Evolutionary conservation across 2,888 invertebrate species (phyloP), one percentile per base, ranked within the genome.

Genomic region (Euplexia lucipara): DNA sequence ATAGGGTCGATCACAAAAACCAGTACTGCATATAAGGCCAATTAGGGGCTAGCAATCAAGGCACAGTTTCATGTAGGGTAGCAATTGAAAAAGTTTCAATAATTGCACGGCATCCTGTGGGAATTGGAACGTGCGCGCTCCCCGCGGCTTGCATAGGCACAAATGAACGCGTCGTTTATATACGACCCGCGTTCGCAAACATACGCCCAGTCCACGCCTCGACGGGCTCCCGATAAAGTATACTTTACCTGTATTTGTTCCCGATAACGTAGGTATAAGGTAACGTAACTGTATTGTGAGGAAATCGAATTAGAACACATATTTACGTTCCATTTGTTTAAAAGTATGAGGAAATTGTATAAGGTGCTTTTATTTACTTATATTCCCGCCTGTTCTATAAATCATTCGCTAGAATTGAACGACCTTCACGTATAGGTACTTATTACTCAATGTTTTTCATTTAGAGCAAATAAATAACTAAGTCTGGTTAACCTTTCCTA

Each of bases 61-160:
- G 74, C 22, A 56, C 67, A 63, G 20, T 70, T 66, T 70, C 62
- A 73, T 69, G 56, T 78, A 84, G 77, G 81, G 73, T 75, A 63
- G 49, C 51, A 84, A 88, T 89, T 86, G 86, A 87, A 90, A 89
- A 89, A 88, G 84, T 88, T 88, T 87, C 83, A 87, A 88, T 88
- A 86, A 88, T 88, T 85, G 83, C 79, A 61, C 26, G 62, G 66
- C 72, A 69, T 70, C 78, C 75, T 72, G 66, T 71, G 81, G 74
- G 84, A 83, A 86, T 84, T 85, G 83, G 82, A 78, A 82, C 83
- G 86, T 85, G 85, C 73, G 71, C 68, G 51, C 72, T 79, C 69
- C 77, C 74, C 60, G 49, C 64, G 78, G 81, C 79, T 66, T 76
- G 74, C 75, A 78, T 62, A 37, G 70, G 58, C 66, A 72, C 68